These are phyloP conservation scores for Cuculus canorus DNA, from an alignment of 2,797 vertebrate species.

Conservation along the genomic window DNA sequence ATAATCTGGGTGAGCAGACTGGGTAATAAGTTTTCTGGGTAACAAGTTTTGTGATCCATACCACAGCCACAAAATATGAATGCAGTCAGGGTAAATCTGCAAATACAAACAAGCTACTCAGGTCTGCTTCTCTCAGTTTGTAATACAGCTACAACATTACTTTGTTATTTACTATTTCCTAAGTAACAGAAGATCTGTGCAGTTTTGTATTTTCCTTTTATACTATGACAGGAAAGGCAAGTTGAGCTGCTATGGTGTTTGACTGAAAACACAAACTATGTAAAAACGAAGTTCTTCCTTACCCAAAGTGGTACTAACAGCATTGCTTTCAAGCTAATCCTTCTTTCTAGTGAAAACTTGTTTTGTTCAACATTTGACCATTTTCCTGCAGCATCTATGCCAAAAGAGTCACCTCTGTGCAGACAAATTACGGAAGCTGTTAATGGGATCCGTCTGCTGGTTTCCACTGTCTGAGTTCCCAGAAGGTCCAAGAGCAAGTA, in stretches of 20 bases:
- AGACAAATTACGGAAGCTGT: neutral
- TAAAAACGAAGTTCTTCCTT: neutral
- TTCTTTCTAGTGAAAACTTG: neutral
- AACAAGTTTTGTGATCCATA: neutral
- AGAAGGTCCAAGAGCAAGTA: neutral
- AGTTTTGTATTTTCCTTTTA: neutral
- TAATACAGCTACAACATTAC: neutral
- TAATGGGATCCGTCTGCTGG: neutral
- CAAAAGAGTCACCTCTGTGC: neutral
- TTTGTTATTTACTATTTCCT: neutral
- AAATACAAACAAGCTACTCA: neutral
- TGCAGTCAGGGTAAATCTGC: neutral
- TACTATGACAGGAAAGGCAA: neutral
- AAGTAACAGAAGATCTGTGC: neutral
- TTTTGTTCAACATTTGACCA: neutral
- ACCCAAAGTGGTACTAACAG: neutral
- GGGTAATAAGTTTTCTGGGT: neutral
- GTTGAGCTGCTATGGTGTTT: neutral
- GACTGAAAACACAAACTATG: neutral
- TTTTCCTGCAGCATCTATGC: neutral
- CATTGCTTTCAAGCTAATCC: neutral
- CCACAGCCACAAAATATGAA: neutral
- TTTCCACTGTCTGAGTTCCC: neutral
- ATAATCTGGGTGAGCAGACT: neutral
- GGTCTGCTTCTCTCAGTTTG: neutral